A percentile compares a stretch with the other conserved stretches of the same genome.
These are phyloP conservation scores for Solenopsis invicta DNA, from an alignment of 1,140 invertebrate genomes.

Conservation along the genomic window DNA sequence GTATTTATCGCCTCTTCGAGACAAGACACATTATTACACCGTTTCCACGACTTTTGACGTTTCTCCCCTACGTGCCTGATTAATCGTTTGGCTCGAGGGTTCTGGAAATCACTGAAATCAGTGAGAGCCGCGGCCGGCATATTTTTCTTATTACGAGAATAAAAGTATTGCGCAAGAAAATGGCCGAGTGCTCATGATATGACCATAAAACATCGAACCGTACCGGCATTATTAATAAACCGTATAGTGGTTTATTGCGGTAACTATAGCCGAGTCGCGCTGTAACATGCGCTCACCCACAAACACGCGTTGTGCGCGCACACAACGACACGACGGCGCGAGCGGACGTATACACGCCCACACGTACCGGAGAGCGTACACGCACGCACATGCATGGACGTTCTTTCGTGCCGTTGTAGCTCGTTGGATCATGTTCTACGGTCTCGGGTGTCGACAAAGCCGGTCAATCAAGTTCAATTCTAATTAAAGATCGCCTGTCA, in stretches of 20 bases:
- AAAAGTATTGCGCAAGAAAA: constrained; percentile 84
- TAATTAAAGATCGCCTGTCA: constrained; percentile 73
- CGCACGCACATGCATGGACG: constrained; percentile 59
- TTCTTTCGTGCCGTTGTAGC: constrained; percentile 68
- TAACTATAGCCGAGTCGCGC: constrained; percentile 73
- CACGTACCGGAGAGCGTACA: background rate
- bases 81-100: background rate
- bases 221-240: constrained; percentile 85
- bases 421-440: constrained; percentile 73
- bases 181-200: constrained; percentile 80
- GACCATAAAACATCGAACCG: constrained; percentile 82
- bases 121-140: constrained; percentile 35
- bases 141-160: constrained; percentile 79
- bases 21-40: background rate
- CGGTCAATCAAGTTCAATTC: constrained; percentile 74
- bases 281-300: constrained; percentile 21
- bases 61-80: background rate
- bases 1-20: background rate
- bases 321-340: background rate
- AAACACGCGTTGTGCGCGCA: constrained; percentile 22
- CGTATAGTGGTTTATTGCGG: constrained; percentile 79
- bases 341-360: constrained; percentile 24
- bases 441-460: constrained; percentile 75
- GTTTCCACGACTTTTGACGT: background rate
- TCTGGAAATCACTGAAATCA: constrained; percentile 14